Conservation (phyloP, 2,797 vertebrate genomes). For the Mallotus villosus region DNA sequence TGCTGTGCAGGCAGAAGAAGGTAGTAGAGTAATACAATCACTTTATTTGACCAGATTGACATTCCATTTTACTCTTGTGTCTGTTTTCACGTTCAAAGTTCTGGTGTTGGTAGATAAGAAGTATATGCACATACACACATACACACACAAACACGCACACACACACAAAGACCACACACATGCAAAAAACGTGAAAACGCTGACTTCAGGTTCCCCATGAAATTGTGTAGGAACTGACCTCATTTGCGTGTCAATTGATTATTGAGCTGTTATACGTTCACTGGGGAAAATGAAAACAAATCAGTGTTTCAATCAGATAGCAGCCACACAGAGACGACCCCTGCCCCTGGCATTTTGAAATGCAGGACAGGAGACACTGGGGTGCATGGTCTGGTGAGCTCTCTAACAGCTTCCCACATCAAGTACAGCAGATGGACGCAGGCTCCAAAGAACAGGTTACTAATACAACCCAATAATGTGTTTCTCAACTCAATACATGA, state of each 20-base stretch:
- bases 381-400: too few species aligned
- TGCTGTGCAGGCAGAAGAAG: too few species aligned
- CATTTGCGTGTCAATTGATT: not conserved
- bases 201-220: not conserved
- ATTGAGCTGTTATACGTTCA: not conserved
- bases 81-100: too few species aligned
- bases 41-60: too few species aligned
- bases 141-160: not conserved
- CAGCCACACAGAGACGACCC: not conserved
- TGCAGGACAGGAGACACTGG: too few species aligned
- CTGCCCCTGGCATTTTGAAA: not conserved
- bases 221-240: not conserved
- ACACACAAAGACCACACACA: too few species aligned
- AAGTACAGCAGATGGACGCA: not conserved
- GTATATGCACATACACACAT: not conserved
- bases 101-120: not conserved
- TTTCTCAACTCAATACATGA: not conserved
- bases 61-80: too few species aligned
- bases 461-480: too few species aligned
- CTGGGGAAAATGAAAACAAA: not conserved
- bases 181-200: too few species aligned
- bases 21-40: too few species aligned
- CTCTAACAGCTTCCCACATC: too few species aligned
- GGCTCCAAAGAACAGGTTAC: too few species aligned
- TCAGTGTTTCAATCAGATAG: not conserved